These are phyloP conservation scores for Odontophorus gujanensis DNA, from an alignment of 2,113 vertebrate species.

Conservation along the genomic window DNA sequence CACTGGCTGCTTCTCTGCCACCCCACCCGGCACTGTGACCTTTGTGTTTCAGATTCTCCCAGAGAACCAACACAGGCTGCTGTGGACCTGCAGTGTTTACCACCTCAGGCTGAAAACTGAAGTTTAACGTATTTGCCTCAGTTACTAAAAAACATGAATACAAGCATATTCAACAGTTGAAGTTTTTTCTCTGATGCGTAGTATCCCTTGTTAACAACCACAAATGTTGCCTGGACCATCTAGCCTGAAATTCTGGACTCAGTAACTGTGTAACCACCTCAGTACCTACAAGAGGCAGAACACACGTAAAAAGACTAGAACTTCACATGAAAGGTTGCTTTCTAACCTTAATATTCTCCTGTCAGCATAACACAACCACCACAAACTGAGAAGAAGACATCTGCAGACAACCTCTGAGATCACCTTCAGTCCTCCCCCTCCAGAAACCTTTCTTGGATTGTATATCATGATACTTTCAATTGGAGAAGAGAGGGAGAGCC, in stretches of 20 bases:
- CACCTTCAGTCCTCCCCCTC: background rate
- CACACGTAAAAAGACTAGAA: background rate
- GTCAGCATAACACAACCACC: background rate
- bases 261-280: background rate
- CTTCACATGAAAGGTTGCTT: background rate
- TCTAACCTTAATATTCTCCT: background rate
- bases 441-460: background rate
- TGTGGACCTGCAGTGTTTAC: rapidly evolving
- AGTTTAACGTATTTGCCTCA: background rate
- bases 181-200: background rate
- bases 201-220: background rate
- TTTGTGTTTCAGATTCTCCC: background rate
- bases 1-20: background rate
- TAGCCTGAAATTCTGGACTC: rapidly evolving
- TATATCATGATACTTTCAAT: background rate
- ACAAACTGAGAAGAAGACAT: background rate
- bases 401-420: background rate
- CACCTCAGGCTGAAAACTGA: background rate
- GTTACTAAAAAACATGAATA: background rate
- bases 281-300: background rate
- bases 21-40: background rate
- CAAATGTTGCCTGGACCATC: background rate
- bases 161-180: background rate
- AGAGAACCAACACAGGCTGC: background rate
- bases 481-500: background rate